Conservation (phyloP, 2,888 invertebrate genomes). For the Trissolcus japonicus region DNA sequence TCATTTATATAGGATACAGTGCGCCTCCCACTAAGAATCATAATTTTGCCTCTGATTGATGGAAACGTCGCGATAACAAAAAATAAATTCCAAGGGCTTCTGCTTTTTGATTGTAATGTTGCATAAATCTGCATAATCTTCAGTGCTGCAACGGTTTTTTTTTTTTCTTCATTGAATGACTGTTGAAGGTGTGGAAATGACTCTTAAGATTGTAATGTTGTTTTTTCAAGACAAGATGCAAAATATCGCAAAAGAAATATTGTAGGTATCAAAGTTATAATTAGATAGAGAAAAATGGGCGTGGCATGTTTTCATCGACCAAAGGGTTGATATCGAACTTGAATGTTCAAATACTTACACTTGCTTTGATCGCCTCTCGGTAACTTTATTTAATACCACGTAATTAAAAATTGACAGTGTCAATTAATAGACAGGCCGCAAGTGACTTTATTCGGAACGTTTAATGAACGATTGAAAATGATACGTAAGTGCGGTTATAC, state of each 20-base stretch:
- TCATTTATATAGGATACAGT: constrained; percentile 46
- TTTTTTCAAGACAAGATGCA: too few species aligned
- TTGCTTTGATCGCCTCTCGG: background rate
- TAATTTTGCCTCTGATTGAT: constrained; percentile 44
- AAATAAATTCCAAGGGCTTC: constrained; percentile 32
- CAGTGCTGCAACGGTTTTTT: too few species aligned
- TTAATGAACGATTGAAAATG: constrained; percentile 56
- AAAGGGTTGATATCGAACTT: too few species aligned
- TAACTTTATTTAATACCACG: constrained; percentile 3
- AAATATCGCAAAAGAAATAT: too few species aligned
- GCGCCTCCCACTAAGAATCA: constrained; percentile 16
- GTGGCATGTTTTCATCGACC: too few species aligned
- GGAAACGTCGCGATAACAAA: constrained; percentile 28
- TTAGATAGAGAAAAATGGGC: too few species aligned
- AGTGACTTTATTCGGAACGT: constrained; percentile 45
- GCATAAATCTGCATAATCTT: constrained; percentile 40
- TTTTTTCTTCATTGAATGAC: too few species aligned
- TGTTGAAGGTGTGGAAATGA: too few species aligned
- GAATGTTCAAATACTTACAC: too few species aligned
- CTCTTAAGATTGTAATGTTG: too few species aligned
- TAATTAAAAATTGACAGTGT: constrained; percentile 46
- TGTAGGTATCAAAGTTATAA: too few species aligned
- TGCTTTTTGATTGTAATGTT: constrained; percentile 28
- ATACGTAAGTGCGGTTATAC: constrained; percentile 54
- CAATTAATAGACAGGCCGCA: constrained; percentile 40